Conservation (phyloP, 2,797 vertebrate species). For the Molossus alvarezi region DNA sequence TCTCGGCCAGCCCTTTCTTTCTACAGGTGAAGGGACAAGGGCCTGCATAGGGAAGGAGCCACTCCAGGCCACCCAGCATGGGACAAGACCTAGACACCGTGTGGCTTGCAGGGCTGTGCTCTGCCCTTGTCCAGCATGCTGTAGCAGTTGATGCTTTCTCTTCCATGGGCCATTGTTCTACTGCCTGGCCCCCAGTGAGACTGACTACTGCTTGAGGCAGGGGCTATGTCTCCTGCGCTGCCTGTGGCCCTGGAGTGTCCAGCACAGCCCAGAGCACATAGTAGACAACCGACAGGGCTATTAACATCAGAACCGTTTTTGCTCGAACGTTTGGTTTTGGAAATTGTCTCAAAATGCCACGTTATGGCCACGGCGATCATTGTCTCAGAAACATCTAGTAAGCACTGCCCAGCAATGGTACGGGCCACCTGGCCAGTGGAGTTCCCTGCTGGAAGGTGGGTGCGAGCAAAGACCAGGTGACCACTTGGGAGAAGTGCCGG, state of each 20-base stretch:
- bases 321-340: neutral
- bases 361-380: neutral
- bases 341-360: conserved; percentile 1
- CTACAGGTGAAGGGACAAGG: neutral
- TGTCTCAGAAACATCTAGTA: neutral
- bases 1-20: neutral
- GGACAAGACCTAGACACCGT: neutral
- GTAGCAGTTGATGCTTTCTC: neutral
- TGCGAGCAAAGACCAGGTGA: neutral
- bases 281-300: neutral
- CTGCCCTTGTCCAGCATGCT: neutral
- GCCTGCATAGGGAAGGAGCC: neutral
- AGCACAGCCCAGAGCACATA: neutral
- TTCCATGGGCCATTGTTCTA: neutral
- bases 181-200: neutral
- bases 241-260: neutral
- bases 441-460: neutral
- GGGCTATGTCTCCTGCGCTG: accelerated
- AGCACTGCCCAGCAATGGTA: neutral
- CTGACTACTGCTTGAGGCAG: neutral
- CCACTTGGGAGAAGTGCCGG: neutral
- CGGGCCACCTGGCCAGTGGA: neutral
- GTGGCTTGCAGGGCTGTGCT: no score
- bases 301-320: neutral
- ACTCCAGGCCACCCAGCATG: neutral